phyloP scores from a whole-genome alignment of 1,140 invertebrate species.

The Drosophila lini region DNA sequence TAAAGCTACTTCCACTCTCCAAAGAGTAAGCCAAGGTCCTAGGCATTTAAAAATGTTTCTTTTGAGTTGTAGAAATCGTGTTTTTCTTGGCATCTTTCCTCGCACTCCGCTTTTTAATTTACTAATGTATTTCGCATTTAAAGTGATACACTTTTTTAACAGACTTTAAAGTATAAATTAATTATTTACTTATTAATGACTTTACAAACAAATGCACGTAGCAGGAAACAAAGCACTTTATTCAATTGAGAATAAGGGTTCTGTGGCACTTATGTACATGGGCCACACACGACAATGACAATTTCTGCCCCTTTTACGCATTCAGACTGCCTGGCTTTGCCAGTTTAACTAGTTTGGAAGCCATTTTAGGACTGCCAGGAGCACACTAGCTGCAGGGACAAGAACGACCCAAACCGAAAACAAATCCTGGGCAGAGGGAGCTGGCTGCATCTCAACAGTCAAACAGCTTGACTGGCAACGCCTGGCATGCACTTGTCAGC shows the following conservation, averaged over 20 bases:
- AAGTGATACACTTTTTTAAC: neutral
- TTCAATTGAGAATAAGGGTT: constrained; percentile 24
- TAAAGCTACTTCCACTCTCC: too few relatives aligned
- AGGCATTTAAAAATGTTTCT: too few relatives aligned
- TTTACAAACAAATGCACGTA: neutral
- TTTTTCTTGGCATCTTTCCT: neutral
- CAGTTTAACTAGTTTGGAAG: constrained; percentile 54
- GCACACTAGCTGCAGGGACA: constrained; percentile 3
- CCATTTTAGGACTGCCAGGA: constrained; percentile 49
- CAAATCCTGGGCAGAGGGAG: constrained; percentile 5
- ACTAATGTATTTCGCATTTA: constrained; percentile 37
- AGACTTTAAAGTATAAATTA: neutral
- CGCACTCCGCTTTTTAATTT: constrained; percentile 40
- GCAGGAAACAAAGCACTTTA: constrained; percentile 12
- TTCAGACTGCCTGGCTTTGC: constrained; percentile 8
- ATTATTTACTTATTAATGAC: neutral
- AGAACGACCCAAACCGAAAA: neutral
- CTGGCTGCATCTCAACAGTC: constrained; percentile 41
- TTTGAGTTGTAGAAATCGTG: neutral
- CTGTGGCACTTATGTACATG: neutral
- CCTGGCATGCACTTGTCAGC: constrained; percentile 49
- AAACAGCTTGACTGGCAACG: constrained; percentile 37
- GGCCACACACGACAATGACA: constrained; percentile 12
- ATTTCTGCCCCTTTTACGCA: neutral
- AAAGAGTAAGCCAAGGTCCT: neutral